These are phyloP conservation scores for Phenganax stokvisi DNA, from an alignment of 92 coral and sea anemone species.

Conservation along the genomic window DNA sequence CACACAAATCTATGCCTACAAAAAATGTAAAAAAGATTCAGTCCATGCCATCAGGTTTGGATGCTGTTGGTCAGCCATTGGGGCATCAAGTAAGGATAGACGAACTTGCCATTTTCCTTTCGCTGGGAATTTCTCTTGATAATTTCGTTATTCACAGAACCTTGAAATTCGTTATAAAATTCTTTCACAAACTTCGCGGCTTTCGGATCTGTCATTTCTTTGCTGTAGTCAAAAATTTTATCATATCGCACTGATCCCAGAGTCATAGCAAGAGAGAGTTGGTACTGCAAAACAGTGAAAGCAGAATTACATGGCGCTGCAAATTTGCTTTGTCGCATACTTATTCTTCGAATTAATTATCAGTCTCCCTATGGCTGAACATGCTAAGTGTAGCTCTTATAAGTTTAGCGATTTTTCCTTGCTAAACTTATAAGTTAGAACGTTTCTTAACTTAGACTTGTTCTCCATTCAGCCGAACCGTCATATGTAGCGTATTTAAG, in stretches of 20 bases:
- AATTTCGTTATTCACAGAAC: neutral
- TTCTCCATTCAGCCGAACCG: too few species aligned
- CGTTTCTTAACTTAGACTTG: too few species aligned
- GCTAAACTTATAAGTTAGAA: too few species aligned
- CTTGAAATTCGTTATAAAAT: constrained; percentile 1
- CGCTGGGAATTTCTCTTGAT: neutral
- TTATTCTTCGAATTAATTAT: too few species aligned
- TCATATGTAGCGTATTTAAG: too few species aligned
- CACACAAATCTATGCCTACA: too few species aligned
- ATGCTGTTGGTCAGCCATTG: constrained; percentile 25
- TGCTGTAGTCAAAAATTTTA: constrained; percentile 7
- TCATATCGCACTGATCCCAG: constrained; percentile 20
- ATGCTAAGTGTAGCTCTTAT: too few species aligned
- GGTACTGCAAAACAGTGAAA: constrained; percentile 3
- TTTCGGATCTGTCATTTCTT: neutral
- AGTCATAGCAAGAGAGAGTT: constrained; percentile 13
- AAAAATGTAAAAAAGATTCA: too few species aligned
- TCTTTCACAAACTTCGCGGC: neutral
- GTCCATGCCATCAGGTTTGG: neutral
- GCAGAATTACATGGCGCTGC: neutral
- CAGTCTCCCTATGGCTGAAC: too few species aligned
- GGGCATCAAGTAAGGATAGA: constrained; percentile 16
- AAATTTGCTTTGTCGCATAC: too few species aligned
- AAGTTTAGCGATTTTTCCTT: too few species aligned
- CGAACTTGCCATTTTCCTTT: neutral